Conservation (phyloP, 2,113 vertebrate genomes). For the Fregata magnificens region DNA sequence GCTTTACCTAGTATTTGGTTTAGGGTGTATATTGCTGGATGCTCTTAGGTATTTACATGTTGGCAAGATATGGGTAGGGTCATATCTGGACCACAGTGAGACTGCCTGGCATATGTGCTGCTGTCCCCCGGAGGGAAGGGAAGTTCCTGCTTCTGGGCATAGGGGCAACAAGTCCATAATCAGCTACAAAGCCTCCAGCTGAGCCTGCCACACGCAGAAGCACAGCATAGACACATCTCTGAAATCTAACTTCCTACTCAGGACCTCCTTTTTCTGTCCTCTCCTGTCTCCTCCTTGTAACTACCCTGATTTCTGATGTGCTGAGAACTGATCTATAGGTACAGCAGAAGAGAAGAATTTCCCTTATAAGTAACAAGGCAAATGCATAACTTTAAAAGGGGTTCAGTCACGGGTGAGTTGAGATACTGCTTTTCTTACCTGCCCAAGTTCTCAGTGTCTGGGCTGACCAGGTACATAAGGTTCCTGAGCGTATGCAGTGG, state of each 20-base stretch:
- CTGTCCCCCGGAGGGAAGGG: background rate
- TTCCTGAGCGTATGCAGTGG: constrained; percentile 97
- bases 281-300: background rate
- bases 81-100: background rate
- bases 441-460: constrained; percentile 89
- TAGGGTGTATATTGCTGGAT: background rate
- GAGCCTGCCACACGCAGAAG: background rate
- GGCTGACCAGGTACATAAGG: constrained; percentile 94
- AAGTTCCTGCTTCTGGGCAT: background rate
- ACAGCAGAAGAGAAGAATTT: background rate
- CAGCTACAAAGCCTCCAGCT: background rate
- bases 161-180: background rate
- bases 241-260: background rate
- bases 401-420: background rate
- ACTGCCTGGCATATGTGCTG: background rate
- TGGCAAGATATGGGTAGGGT: background rate
- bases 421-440: constrained; percentile 79
- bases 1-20: background rate
- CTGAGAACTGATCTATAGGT: background rate
- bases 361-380: background rate
- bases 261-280: background rate
- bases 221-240: background rate
- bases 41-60: background rate
- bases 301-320: background rate
- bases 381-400: background rate